Base-by-base conservation (phyloP, 2,113 vertebrate species). In the Emydocephalus ijimae region DNA sequence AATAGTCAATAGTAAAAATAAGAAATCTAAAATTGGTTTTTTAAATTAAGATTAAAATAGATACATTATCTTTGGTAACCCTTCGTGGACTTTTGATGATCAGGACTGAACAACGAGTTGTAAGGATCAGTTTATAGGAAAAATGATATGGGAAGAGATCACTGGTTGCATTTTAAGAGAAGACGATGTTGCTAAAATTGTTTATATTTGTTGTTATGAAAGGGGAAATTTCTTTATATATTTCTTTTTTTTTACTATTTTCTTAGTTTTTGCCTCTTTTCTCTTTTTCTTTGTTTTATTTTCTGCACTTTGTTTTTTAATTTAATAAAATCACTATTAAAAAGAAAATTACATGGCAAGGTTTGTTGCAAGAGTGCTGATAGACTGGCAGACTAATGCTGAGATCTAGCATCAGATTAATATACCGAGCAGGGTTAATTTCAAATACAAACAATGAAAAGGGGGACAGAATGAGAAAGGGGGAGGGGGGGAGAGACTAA, bases 271-370 rank as follows among this genome's bases (percentile, higher is more conserved):
- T 81, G 29, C 34, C 34, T 39, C n/a, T 81, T 39, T 39, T 81
- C 69, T 81, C 39, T 81, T 81, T 74, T 34, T 39, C 15, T 74
- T 74, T 69, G 7, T 64, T 69, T 69, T n/a, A 69, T 69, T 81
- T 39, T 81, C n/a, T 81, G 15, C 5, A 20, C 69, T 74, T 20
- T 39, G 2, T 9, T 39, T 39, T 81, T 81, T 21, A 43, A 39
- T 81, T 81, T 21, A 81, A 81, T 81, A 43, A 43, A 43, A 43
- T 81, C 21, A 9, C 20, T 43, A 21, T 39, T 43, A 81, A 81
- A 21, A 81, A 43, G 96, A 95, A 97, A 97, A 97, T 96, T 96
- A 95, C 96, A 96, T 1, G 69, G 59, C 97, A 96, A 97, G 6
- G 95, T 95, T 96, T 96, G 97, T 96, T 96, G 34, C 95, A 95